phyloP scores from a whole-genome alignment of 1,140 invertebrate genomes.

The Anthonomus grandis region DNA sequence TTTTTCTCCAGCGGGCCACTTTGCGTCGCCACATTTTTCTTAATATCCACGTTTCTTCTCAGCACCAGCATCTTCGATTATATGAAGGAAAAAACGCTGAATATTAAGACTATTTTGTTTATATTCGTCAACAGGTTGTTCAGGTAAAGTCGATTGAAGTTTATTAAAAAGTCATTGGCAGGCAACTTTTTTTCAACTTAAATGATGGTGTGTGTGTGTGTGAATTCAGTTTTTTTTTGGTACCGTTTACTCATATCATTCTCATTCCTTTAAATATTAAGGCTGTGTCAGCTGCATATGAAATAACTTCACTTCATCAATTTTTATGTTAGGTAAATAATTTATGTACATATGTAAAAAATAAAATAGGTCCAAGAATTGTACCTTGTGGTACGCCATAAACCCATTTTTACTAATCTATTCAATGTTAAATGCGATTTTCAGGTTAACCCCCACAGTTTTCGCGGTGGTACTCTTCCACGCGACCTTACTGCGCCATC shows the following conservation, averaged over 20 bases:
- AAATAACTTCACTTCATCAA: neutral
- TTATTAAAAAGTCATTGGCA: neutral
- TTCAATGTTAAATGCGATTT: neutral
- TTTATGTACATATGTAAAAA: no score
- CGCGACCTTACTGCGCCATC: constrained; percentile 30
- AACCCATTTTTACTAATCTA: neutral
- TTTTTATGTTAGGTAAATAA: neutral
- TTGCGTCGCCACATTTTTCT: constrained; percentile 29
- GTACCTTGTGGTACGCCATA: no score
- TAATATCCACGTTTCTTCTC: constrained; percentile 28
- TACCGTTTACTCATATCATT: no score
- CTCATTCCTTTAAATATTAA: no score
- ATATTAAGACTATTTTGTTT: constrained; percentile 10
- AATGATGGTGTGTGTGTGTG: no score
- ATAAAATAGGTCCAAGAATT: no score
- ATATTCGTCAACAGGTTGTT: constrained; percentile 25
- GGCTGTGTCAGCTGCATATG: no score
- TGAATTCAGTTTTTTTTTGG: no score
- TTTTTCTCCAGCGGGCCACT: constrained; percentile 25
- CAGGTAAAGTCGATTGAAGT: constrained; percentile 15
- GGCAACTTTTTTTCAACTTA: no score
- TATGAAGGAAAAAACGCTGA: constrained; percentile 22
- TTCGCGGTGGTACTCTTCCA: constrained; percentile 31
- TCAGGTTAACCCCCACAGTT: constrained; percentile 33
- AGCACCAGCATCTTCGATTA: constrained; percentile 23